Evolutionary conservation across 2,888 invertebrate species (phyloP).

Genomic region (Alentia gelatinosa): DNA sequence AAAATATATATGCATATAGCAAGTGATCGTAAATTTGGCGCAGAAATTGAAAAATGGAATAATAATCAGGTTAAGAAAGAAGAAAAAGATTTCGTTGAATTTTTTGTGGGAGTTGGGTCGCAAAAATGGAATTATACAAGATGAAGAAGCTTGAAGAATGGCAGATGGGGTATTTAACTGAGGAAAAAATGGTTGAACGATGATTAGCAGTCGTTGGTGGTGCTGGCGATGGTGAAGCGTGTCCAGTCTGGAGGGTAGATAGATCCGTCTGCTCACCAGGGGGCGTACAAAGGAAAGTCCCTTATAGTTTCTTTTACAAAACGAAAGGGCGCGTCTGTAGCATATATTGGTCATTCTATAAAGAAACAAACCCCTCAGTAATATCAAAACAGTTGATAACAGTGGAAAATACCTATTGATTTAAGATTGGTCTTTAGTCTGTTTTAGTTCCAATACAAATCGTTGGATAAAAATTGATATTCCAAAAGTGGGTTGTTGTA

Average conservation of each 20-base stretch:
- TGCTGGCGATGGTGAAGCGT: background rate
- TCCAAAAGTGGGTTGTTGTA: background rate
- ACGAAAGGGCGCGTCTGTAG: background rate
- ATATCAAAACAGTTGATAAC: background rate
- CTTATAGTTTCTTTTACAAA: too few species aligned
- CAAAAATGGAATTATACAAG: background rate
- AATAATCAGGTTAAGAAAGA: background rate
- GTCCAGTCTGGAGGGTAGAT: background rate
- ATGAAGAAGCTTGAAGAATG: background rate
- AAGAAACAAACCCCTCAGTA: conserved; percentile 1
- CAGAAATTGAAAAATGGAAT: background rate
- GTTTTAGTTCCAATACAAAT: too few species aligned
- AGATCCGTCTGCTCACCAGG: background rate
- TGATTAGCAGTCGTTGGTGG: background rate
- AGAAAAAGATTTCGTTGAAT: background rate
- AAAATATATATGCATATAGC: too few species aligned
- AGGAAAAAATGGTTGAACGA: background rate
- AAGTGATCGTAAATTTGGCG: too few species aligned
- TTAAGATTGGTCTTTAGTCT: too few species aligned
- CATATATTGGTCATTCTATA: background rate
- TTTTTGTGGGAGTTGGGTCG: background rate
- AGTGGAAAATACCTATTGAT: background rate
- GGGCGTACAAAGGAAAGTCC: background rate
- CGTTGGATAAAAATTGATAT: background rate
- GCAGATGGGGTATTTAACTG: background rate